Base-by-base conservation (phyloP, 2,888 invertebrate species). In the Chrysodeixis includens region DNA sequence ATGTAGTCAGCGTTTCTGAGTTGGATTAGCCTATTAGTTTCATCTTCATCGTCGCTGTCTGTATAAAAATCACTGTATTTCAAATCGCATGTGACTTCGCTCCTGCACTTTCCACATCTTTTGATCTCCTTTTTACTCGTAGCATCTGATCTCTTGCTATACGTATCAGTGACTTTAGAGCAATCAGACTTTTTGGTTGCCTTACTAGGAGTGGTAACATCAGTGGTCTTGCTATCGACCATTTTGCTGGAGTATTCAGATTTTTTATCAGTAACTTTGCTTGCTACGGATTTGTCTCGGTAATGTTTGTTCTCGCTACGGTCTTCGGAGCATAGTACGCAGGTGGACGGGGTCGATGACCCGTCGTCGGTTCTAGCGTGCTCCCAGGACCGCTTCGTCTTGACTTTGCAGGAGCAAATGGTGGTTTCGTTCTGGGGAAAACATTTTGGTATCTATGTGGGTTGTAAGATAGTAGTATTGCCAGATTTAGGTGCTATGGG, bases 391-490 rank as follows among this genome's bases (percentile, higher is more conserved):
- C 70, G 69, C 71, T 81, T 82, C 54, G 67, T 76, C 79, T 88
- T 84, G 76, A 71, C 82, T 69, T 85, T 87, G 81, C 93, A 89
- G 84, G 90, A 86, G 82, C 92, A 92, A 56, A 88, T 62, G 32
- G 87, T 84, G 30, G 86, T 88, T 77, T 87, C 89, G 80, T 90
- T 94, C 94, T 94, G 94, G 86, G 87, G 90, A 90, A 86, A 89
- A 93, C 91, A 62, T 71, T 7, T 49, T 55, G 55, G 56, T 83
- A 74, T 85, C 87, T 85, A 81, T 83, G 86, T 83, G 84, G 80
- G 74, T 81, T 61, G 63, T 56, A 60, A 30, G 64, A 79, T 71
- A 84, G 71, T 85, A 81, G 66, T 83, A 79, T 79, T 68, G 76
- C 72, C 81, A 78, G 74, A 75, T 72, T 66, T 71, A 63, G 52